Percentiles rank a stretch among this genome's conserved stretches.
Conservation (phyloP, 1,140 invertebrate genomes). For the Aphelinus atriplicis region DNA sequence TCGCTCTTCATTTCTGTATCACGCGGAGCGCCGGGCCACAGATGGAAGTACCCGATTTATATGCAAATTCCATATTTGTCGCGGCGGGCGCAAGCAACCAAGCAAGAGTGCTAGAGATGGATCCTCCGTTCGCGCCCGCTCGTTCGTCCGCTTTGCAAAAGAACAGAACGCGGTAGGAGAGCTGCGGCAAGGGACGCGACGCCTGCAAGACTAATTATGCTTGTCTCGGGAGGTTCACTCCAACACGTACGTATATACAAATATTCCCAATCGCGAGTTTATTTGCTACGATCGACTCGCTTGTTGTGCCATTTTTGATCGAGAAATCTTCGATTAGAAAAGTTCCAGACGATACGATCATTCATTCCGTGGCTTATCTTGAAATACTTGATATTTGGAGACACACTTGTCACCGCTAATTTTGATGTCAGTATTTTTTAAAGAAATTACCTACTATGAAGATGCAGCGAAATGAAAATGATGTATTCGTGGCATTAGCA, state of each 20-base stretch:
- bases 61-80: conserved; percentile 79
- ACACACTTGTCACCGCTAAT: neutral
- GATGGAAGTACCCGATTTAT: conserved; percentile 77
- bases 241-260: conserved; percentile 8
- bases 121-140: conserved; percentile 44
- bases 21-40: conserved; percentile 63
- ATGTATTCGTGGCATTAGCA: too few species aligned
- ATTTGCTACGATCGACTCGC: neutral
- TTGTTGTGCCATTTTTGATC: neutral
- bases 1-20: conserved; percentile 65
- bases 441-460: too few species aligned
- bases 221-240: too few species aligned
- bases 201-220: neutral
- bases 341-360: too few species aligned
- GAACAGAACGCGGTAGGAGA: conserved; percentile 36
- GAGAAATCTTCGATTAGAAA: too few species aligned
- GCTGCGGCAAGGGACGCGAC: neutral
- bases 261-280: conserved; percentile 8
- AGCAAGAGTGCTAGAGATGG: conserved; percentile 33
- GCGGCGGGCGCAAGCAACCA: conserved; percentile 52
- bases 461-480: too few species aligned
- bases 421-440: neutral
- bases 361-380: too few species aligned
- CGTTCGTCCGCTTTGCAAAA: conserved; percentile 43
- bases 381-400: too few species aligned